These are phyloP conservation scores for Furcula furcula DNA, from an alignment of 2,888 invertebrate genomes.

Conservation along the genomic window DNA sequence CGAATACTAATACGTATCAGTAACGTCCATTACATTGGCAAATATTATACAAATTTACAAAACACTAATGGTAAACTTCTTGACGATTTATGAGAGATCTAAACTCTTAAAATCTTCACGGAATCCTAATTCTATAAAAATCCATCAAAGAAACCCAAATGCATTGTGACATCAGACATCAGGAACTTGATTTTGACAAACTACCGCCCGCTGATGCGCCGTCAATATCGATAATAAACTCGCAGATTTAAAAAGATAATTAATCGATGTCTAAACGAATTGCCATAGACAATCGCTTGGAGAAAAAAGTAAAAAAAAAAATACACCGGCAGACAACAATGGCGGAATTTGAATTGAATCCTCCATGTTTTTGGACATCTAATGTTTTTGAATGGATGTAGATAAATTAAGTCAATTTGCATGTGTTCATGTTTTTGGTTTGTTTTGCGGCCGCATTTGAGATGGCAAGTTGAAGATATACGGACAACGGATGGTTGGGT, in stretches of 20 bases:
- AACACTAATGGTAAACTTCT: no score
- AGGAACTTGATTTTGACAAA: constrained; percentile 61
- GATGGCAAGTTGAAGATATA: constrained; percentile 23
- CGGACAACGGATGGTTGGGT: constrained; percentile 15
- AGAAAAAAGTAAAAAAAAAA: constrained; percentile 57
- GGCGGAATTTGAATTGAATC: constrained; percentile 72
- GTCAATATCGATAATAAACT: constrained; percentile 63
- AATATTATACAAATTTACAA: no score
- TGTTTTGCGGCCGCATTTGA: constrained; percentile 17
- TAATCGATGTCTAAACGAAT: constrained; percentile 57
- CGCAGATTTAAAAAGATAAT: constrained; percentile 60
- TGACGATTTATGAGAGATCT: no score
- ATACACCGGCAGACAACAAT: constrained; percentile 74
- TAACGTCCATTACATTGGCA: no score
- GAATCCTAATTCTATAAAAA: constrained; percentile 14
- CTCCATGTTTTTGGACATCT: constrained; percentile 53
- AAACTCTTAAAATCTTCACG: constrained; percentile 7
- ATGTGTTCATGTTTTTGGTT: constrained; percentile 27
- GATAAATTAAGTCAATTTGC: constrained; percentile 37
- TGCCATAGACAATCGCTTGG: constrained; percentile 47
- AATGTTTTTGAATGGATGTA: constrained; percentile 47
- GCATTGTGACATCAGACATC: constrained; percentile 50
- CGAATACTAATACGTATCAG: no score
- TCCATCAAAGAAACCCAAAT: constrained; percentile 29
- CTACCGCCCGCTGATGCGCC: constrained; percentile 55